Conservation (phyloP, 2,797 vertebrate species). For the Spinibarbus caldwelli region DNA sequence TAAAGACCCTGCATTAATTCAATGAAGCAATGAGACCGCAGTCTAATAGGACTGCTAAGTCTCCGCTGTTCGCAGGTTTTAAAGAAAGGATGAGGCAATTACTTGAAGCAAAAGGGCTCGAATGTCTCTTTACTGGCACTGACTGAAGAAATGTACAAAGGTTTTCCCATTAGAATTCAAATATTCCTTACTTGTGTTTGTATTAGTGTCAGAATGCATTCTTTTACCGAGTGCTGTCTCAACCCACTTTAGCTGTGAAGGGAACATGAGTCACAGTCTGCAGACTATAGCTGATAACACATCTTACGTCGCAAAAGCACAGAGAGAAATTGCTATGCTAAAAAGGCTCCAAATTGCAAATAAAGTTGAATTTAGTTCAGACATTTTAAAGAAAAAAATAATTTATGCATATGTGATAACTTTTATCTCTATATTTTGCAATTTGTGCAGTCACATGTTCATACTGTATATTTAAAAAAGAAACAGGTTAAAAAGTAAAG, state of each 20-base stretch:
- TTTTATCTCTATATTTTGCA: slow-evolving; percentile 31
- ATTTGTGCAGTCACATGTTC: slow-evolving; percentile 28
- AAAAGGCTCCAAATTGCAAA: neutral
- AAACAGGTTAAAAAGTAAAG: slow-evolving; percentile 34
- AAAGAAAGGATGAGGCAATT: slow-evolving; percentile 62
- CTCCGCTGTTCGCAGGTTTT: slow-evolving; percentile 24
- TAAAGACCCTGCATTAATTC: slow-evolving; percentile 42
- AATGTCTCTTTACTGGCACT: slow-evolving; percentile 54
- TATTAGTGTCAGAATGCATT: slow-evolving; percentile 46
- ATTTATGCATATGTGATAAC: slow-evolving; percentile 56
- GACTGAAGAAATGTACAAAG: slow-evolving; percentile 63
- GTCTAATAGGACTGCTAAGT: slow-evolving; percentile 42
- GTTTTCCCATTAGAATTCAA: slow-evolving; percentile 64
- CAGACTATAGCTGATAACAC: slow-evolving; percentile 1
- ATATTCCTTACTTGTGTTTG: slow-evolving; percentile 62
- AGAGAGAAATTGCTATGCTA: neutral
- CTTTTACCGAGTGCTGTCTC: slow-evolving; percentile 26
- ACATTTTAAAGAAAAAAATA: slow-evolving; percentile 61
- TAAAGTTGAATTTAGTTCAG: neutral
- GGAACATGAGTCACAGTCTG: no score
- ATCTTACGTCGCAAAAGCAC: slow-evolving; percentile 7
- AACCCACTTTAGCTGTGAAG: slow-evolving; percentile 19
- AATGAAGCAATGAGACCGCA: slow-evolving; percentile 33
- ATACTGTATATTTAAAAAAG: slow-evolving; percentile 44
- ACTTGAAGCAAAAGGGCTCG: slow-evolving; percentile 72